A percentile compares a stretch with the other conserved stretches of the same genome.
These are phyloP conservation scores for Anolis carolinensis DNA, from an alignment of 2,113 vertebrate species.

Conservation along the genomic window DNA sequence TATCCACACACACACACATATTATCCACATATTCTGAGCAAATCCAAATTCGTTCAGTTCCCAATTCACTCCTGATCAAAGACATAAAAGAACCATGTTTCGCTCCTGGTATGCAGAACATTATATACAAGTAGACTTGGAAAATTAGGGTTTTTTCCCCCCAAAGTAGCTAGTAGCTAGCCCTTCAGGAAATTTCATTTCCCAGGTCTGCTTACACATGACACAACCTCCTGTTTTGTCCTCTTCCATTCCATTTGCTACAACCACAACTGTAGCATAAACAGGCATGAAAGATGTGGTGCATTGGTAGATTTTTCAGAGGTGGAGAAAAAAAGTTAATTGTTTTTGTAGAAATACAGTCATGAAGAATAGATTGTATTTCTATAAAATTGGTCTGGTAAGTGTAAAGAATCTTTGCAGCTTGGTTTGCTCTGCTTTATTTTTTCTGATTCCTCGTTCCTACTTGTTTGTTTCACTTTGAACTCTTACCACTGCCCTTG, in stretches of 20 bases:
- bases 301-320: background rate
- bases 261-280: background rate
- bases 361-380: background rate
- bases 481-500: background rate
- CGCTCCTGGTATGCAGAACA: background rate
- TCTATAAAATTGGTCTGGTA: background rate
- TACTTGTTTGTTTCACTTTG: too few species aligned
- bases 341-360: background rate
- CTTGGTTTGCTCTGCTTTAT: background rate
- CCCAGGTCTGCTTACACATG: background rate
- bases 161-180: background rate
- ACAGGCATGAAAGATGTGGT: background rate
- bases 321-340: background rate
- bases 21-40: background rate
- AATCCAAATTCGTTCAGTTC: background rate
- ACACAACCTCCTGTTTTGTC: background rate
- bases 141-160: background rate
- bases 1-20: background rate
- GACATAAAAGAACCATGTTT: background rate
- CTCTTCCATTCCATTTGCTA: background rate
- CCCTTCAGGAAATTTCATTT: background rate
- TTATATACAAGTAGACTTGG: background rate
- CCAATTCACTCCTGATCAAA: background rate
- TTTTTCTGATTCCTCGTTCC: background rate
- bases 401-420: background rate